Conservation (phyloP, 30 jellyfish, hydroid and myxozoan species). For the Chironex yamaguchii region DNA sequence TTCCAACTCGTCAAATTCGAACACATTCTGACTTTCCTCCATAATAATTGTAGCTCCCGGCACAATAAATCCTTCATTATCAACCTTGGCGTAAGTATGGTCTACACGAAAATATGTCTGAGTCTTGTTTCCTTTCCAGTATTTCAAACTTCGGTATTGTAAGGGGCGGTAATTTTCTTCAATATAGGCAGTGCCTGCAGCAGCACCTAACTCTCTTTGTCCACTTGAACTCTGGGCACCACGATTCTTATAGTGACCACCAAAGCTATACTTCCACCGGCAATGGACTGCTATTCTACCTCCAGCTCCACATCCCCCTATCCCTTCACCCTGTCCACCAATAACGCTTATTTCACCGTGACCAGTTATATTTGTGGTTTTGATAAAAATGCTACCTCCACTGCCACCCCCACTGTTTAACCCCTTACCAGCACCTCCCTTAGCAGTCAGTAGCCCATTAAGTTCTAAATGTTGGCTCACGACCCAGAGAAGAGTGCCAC, state of each 20-base stretch:
- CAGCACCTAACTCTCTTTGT: constrained; percentile 63
- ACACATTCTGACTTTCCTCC: constrained; percentile 52
- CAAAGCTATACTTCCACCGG: constrained; percentile 69
- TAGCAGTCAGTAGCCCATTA: constrained; percentile 58
- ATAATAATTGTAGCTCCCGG: constrained; percentile 71
- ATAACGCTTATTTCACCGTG: constrained; percentile 71
- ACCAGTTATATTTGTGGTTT: constrained; percentile 70
- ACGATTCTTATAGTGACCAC: constrained; percentile 56
- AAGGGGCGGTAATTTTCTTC: constrained; percentile 71
- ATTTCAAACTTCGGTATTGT: constrained; percentile 45
- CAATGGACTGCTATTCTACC: constrained; percentile 75
- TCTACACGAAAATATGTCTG: constrained; percentile 48
- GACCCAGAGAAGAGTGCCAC: constrained; percentile 49
- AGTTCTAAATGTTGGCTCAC: constrained; percentile 48
- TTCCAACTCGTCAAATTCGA: constrained; percentile 68
- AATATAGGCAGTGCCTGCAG: constrained; percentile 74
- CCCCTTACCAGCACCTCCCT: constrained; percentile 50
- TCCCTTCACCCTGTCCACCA: constrained; percentile 67
- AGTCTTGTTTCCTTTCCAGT: constrained; percentile 29
- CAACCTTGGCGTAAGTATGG: constrained; percentile 68
- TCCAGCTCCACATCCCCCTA: constrained; percentile 83
- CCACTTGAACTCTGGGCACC: constrained; percentile 35
- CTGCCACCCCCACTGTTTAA: constrained; percentile 76
- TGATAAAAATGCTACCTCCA: constrained; percentile 74
- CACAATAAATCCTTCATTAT: constrained; percentile 63